phyloP scores from a whole-genome alignment of 2,888 invertebrate genomes.

The Synergus japonicus region DNA sequence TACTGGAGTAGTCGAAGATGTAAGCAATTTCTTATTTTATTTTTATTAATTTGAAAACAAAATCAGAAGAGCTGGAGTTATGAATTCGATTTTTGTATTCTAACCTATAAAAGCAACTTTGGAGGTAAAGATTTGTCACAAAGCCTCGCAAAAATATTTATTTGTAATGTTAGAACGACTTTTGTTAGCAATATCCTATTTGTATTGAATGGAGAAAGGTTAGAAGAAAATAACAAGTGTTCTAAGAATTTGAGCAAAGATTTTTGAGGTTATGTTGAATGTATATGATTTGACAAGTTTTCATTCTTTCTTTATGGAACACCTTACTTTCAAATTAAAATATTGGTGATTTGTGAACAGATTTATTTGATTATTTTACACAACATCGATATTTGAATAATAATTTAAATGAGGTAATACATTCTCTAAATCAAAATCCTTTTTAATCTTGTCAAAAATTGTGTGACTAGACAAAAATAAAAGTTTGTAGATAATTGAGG shows the following conservation, averaged over 20 bases:
- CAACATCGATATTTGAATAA: no score
- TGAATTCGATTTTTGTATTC: neutral
- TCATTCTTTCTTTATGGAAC: neutral
- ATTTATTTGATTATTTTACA: no score
- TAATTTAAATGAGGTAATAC: no score
- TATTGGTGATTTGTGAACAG: no score
- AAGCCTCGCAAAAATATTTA: neutral
- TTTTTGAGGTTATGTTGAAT: neutral
- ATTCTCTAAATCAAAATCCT: no score
- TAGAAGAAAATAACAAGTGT: no score
- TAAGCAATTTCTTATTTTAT: conserved; percentile 63
- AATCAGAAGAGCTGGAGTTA: neutral
- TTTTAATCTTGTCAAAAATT: no score
- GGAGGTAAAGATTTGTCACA: neutral
- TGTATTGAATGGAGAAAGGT: neutral
- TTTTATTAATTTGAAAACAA: neutral
- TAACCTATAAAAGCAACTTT: conserved; percentile 15
- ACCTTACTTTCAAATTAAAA: neutral
- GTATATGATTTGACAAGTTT: neutral
- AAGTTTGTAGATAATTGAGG: no score
- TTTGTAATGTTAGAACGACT: neutral
- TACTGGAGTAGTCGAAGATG: conserved; percentile 94
- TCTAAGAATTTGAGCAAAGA: neutral
- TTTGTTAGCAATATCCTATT: neutral
- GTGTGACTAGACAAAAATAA: no score